Base-by-base conservation (phyloP, 2,888 invertebrate species). In the Leucoptera coffeella region DNA sequence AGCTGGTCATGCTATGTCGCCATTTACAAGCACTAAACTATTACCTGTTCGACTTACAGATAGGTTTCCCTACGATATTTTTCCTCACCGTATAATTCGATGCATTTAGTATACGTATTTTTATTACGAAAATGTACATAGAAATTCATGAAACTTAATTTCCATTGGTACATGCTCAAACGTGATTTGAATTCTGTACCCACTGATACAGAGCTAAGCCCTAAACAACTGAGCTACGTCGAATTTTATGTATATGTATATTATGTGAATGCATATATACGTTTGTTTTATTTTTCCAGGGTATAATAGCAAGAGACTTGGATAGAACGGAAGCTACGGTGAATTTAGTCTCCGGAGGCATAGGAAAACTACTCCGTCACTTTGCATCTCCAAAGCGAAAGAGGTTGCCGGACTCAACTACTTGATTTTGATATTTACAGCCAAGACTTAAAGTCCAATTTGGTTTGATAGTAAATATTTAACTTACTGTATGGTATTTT, bases 321-420 rank as follows among this genome's bases (percentile, higher is more conserved):
- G 56, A 59, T 6, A 45, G 59, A 4, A 50, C 59, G 2, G 44
- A 54, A 26, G 51, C 52, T 0, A 52, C 52, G 30, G 59, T 56
- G 30, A 51, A 53, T 4, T 43, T 71, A 36, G 50, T 43, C 2
- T 38, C 40, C 4, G 71, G 69, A 1, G 71, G 71, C n/a, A 41
- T 67, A 2, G 67, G 60, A 20, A 41, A 45, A 15, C 45, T 43
- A 4, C n/a, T 45, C 53, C 32, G 64, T 65, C 29, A 50, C 54
- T 2, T 41, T 71, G 19, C 57, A 60, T 34, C 43, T 71, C 15
- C 41, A 47, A 35, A 62, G 59, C 32, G 59, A 50, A 22, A 40
- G 58, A 9, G 61, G 61, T 3, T 40, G n/a, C 50, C 23, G 50
- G 50, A 25, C 46, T 67, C 23, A 65, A 67, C 39, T 69, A 62